Percentiles rank a stretch among this genome's conserved stretches.
phyloP scores from a whole-genome alignment of 1,140 invertebrate genomes.

The Drosophila sucinea region DNA sequence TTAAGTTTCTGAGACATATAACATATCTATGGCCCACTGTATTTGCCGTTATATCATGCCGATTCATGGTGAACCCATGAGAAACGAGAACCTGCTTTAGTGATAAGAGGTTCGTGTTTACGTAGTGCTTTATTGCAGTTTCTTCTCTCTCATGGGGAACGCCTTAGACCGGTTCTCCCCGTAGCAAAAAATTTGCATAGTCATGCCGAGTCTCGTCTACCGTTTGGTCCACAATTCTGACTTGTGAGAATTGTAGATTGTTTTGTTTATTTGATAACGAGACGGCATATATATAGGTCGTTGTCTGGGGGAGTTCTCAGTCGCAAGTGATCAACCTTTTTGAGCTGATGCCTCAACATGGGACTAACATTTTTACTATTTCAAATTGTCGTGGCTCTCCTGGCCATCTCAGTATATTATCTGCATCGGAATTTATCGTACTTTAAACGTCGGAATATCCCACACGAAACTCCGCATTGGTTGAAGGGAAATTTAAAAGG shows the following conservation, averaged over 20 bases:
- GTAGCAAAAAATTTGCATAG: neutral
- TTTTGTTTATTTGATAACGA: neutral
- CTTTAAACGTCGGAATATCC: slow-evolving; percentile 81
- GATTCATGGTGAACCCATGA: neutral
- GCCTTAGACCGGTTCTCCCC: neutral
- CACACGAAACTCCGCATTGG: slow-evolving; percentile 62
- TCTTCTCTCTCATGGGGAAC: neutral
- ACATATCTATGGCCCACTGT: neutral
- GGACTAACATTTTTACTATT: slow-evolving; percentile 41
- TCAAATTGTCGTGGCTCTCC: slow-evolving; percentile 36
- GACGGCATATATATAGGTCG: slow-evolving; percentile 24
- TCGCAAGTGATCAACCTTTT: neutral
- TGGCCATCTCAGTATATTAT: slow-evolving; percentile 31
- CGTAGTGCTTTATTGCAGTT: neutral
- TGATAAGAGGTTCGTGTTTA: neutral
- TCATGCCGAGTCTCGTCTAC: neutral
- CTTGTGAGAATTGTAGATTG: neutral
- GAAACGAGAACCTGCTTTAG: neutral
- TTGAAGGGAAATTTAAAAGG: slow-evolving; percentile 66
- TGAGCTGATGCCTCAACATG: slow-evolving; percentile 16
- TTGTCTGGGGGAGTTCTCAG: neutral
- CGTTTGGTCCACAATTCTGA: neutral
- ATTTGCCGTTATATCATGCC: neutral
- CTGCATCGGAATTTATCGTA: slow-evolving; percentile 26
- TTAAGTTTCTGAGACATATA: too few relatives aligned